These are phyloP conservation scores for Oophaga sylvatica DNA, from an alignment of 2,797 vertebrate genomes.

Conservation along the genomic window DNA sequence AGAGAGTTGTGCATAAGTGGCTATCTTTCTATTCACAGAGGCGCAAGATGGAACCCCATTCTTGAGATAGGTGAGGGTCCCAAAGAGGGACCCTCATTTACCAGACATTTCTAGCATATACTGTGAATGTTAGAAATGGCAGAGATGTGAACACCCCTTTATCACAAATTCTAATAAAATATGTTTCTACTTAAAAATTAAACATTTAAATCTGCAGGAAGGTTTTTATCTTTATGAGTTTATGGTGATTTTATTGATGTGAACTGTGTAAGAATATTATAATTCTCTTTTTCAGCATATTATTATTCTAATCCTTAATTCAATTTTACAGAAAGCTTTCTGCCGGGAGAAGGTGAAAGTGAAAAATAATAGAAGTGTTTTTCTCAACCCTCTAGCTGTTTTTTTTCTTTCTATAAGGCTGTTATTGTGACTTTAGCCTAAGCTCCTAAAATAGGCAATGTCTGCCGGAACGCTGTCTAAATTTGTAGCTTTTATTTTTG, in stretches of 20 bases:
- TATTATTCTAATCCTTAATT: slow-evolving; percentile 6
- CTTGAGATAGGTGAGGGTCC: no score
- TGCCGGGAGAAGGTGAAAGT: slow-evolving; percentile 54
- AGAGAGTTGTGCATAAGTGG: no score
- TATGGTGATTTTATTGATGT: background rate
- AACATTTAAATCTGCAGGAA: background rate
- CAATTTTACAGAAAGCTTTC: slow-evolving; percentile 59
- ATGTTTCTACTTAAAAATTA: background rate
- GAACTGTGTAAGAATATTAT: background rate
- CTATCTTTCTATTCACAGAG: no score
- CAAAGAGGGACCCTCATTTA: no score
- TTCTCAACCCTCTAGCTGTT: slow-evolving; percentile 63
- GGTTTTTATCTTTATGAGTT: background rate
- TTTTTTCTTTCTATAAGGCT: slow-evolving; percentile 37
- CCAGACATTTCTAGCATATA: no score
- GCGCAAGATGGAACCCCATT: no score
- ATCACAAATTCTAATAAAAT: background rate
- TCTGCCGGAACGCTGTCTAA: slow-evolving; percentile 47
- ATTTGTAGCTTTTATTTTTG: slow-evolving; percentile 50
- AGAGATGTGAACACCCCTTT: background rate
- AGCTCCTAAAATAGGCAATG: slow-evolving; percentile 47
- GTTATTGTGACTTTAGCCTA: slow-evolving; percentile 45
- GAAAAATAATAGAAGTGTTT: slow-evolving; percentile 60
- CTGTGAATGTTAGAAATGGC: no score
- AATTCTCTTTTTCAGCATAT: background rate